Conservation (phyloP, 1,140 invertebrate genomes). For the Kradibia gibbosae region DNA sequence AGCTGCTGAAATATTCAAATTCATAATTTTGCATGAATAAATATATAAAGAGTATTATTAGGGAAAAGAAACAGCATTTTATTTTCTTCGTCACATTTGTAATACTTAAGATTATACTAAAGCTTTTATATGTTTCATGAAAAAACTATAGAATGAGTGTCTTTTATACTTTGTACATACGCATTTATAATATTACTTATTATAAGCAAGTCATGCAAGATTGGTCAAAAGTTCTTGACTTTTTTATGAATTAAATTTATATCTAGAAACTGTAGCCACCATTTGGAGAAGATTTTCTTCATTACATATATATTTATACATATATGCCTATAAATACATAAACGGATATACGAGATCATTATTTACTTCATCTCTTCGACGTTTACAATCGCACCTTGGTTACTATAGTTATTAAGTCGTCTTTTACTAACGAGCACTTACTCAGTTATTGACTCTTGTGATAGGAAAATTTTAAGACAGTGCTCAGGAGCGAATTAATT, state of each 20-base stretch:
- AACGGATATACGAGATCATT: no score
- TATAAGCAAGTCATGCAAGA: neutral
- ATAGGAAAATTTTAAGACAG: neutral
- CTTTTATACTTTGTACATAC: neutral
- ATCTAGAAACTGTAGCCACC: neutral
- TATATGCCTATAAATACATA: neutral
- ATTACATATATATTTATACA: neutral
- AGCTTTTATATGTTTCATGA: neutral
- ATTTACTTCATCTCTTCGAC: neutral
- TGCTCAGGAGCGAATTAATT: neutral
- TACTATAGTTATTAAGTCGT: neutral
- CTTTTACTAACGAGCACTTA: neutral
- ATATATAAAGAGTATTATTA: neutral
- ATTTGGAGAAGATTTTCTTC: neutral
- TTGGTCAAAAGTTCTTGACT: neutral
- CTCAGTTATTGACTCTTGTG: neutral
- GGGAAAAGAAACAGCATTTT: neutral
- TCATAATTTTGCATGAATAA: neutral
- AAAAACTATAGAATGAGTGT: neutral
- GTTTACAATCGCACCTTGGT: neutral
- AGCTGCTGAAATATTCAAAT: neutral
- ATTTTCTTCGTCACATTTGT: neutral
- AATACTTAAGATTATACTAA: neutral
- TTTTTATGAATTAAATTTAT: neutral
- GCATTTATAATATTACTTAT: neutral